Evolutionary conservation across 2,888 invertebrate genomes (phyloP).

Genomic region (Doris montereyensis): DNA sequence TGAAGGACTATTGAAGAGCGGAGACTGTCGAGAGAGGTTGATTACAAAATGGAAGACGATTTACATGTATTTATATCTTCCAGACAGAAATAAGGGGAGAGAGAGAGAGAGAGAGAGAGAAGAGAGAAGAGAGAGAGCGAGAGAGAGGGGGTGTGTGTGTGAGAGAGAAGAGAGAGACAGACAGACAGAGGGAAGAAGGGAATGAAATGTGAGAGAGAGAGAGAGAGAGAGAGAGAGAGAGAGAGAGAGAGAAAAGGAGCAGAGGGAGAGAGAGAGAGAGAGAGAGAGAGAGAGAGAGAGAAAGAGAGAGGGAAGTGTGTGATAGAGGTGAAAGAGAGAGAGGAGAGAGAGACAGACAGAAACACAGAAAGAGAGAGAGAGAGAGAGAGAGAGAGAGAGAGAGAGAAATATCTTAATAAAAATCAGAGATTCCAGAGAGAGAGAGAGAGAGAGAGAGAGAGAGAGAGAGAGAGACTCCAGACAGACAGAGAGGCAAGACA

Average conservation of each 20-base stretch:
- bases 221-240: constrained; percentile 4
- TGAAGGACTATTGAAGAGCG: no score
- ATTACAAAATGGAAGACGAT: no score
- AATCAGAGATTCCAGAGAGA: not conserved
- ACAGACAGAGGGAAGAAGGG: not conserved
- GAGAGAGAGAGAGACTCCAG: not conserved
- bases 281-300: constrained; percentile 23
- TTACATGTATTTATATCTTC: no score
- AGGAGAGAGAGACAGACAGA: constrained; percentile 2
- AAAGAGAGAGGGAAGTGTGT: not conserved
- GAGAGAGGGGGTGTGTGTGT: not conserved
- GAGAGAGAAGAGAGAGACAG: not conserved
- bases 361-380: not conserved
- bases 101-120: constrained; percentile 27
- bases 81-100: constrained; percentile 4
- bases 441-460: not conserved
- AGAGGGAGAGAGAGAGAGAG: constrained; percentile 14
- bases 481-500: not conserved
- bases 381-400: constrained; percentile 14
- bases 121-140: no score
- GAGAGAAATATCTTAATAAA: not conserved
- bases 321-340: not conserved
- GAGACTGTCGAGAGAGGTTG: no score
- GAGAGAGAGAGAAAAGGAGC: constrained; percentile 17
- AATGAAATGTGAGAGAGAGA: not conserved